Evolutionary conservation across 2,888 invertebrate genomes (phyloP).

Genomic region (Neelides folsomi): DNA sequence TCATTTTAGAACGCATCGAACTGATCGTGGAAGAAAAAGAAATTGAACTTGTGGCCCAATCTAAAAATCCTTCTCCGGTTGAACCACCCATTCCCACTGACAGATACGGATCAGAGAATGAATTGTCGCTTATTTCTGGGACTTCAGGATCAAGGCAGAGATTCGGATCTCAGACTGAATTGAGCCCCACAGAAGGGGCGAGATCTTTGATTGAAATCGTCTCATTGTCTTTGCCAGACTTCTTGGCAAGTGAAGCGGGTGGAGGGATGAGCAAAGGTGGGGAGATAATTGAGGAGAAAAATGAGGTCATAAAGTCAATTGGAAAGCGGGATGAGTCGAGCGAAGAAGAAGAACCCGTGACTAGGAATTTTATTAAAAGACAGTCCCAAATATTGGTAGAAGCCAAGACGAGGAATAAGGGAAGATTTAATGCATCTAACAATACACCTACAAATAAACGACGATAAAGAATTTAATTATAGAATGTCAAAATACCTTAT

Average conservation of each 20-base stretch:
- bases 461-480: no score
- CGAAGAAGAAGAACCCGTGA: constrained; percentile 31
- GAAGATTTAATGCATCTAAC: constrained; percentile 23
- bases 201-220: constrained; percentile 8
- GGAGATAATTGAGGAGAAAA: neutral
- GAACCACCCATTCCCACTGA: neutral
- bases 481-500: no score
- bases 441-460: constrained; percentile 14
- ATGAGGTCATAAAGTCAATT: neutral
- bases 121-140: neutral
- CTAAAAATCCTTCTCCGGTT: neutral
- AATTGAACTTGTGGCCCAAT: neutral
- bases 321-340: constrained; percentile 23
- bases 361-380: constrained; percentile 24
- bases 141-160: neutral
- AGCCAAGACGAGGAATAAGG: constrained; percentile 28
- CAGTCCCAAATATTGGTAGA: constrained; percentile 30
- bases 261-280: constrained; percentile 4
- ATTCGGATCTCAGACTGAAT: neutral
- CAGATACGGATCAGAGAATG: neutral
- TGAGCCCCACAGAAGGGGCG: neutral
- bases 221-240: neutral
- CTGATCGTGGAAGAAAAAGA: neutral
- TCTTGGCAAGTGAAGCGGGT: constrained; percentile 4
- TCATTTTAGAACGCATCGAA: neutral